Evolutionary conservation across 2,113 vertebrate genomes (phyloP).

Genomic region (Chrysemys picta): DNA sequence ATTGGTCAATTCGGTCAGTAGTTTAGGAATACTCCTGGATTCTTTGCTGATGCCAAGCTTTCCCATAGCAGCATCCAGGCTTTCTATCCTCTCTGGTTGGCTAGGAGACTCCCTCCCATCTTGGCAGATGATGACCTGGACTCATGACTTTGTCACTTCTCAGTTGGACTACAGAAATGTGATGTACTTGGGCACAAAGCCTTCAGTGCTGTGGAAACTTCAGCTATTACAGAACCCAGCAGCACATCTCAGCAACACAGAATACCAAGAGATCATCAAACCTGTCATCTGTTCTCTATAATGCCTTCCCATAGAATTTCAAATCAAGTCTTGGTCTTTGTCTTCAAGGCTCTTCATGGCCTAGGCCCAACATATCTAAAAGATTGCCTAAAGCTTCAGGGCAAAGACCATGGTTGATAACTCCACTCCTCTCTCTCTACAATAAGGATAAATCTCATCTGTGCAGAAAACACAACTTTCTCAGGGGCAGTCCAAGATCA

Average conservation of each 20-base stretch:
- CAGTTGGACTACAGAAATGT: not conserved
- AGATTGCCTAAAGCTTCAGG: not conserved
- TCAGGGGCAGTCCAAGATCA: not conserved
- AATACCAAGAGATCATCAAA: not conserved
- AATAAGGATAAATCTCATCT: not conserved
- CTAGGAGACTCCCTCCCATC: not conserved
- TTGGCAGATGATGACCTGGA: not conserved
- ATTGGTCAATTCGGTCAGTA: not conserved
- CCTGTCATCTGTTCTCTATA: not conserved
- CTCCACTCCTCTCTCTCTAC: not conserved
- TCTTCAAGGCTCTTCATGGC: not conserved
- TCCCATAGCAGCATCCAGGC: not conserved
- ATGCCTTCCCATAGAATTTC: not conserved
- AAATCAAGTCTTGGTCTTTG: not conserved
- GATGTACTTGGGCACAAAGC: not conserved
- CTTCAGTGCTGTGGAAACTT: not conserved
- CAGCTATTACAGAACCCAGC: not conserved
- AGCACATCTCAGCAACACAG: not conserved
- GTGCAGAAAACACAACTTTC: not conserved
- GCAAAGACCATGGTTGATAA: not conserved
- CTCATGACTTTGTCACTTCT: not conserved
- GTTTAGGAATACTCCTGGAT: not conserved
- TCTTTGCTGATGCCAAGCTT: not conserved
- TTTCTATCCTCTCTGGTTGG: not conserved
- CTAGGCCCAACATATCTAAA: not conserved